These are phyloP conservation scores for Catocala sponsa DNA, from an alignment of 2,888 invertebrate genomes.

Conservation along the genomic window DNA sequence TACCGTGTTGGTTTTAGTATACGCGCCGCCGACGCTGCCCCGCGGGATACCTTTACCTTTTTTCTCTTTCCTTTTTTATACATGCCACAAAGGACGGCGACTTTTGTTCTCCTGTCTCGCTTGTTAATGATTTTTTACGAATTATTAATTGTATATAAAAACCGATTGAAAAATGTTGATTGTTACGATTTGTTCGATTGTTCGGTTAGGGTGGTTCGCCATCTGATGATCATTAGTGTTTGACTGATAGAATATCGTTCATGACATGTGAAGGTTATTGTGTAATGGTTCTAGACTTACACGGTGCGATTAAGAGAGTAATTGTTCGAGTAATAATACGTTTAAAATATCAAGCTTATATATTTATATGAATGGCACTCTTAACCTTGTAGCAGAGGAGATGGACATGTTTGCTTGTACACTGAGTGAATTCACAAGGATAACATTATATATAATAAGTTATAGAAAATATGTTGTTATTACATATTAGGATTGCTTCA, in stretches of 20 bases:
- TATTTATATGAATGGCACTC: no score
- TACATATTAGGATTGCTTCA: no score
- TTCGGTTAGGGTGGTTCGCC: constrained; percentile 53
- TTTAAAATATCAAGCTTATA: no score
- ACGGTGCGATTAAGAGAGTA: no score
- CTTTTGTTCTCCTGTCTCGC: constrained; percentile 85
- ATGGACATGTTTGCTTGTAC: no score
- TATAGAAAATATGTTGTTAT: no score
- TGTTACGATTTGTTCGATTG: constrained; percentile 68
- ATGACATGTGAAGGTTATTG: constrained; percentile 40
- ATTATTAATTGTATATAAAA: constrained; percentile 86
- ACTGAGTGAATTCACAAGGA: no score
- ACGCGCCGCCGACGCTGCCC: constrained; percentile 66
- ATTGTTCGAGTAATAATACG: no score
- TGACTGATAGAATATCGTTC: constrained; percentile 47
- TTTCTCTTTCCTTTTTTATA: constrained; percentile 69
- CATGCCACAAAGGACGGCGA: constrained; percentile 84
- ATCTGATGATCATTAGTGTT: constrained; percentile 50
- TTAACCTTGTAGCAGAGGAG: no score
- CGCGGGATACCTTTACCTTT: constrained; percentile 72
- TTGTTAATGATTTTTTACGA: constrained; percentile 86
- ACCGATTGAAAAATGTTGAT: constrained; percentile 83
- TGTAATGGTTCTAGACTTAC: constrained; percentile 31
- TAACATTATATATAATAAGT: no score
- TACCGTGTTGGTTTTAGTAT: constrained; percentile 80